Evolutionary conservation across 2,888 invertebrate genomes (phyloP), one percentile per base, ranked within the genome.

Genomic region (Cyrtodaria siliqua): DNA sequence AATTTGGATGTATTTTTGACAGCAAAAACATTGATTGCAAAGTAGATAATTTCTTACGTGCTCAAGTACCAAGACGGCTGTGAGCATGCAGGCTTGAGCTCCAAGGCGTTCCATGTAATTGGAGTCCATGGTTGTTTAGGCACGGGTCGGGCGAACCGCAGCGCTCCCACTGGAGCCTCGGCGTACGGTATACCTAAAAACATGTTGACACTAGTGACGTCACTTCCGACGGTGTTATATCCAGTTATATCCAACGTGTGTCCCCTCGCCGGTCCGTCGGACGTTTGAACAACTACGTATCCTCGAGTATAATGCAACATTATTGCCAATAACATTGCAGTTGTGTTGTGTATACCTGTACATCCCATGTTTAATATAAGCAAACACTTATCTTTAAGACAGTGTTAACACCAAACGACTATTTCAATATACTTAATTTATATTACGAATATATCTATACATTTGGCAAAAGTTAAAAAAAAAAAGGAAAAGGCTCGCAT

Each of bases 181-280:
- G 84, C 84, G 44, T 81, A 84, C 0, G 84, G 84, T 29, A 84
- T 77, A 2, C 84, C 84, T 9, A 82, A 70, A 57, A 78, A 84
- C n/a, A 84, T 67, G 23, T 81, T 63, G n/a, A 84, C 20, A 29
- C 50, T 56, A 4, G 53, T 44, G 49, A 79, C 62, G 18, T 55
- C 42, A 57, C 61, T 75, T 18, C 64, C 68, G 12, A 68, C 71
- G 9, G 20, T 26, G 53, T 75, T 68, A 18, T 50, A 20, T n/a
- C 55, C 61, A 2, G 50, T 24, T 1, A 79, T 27, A 26, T 72
- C 52, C 24, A 79, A n/a, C 9, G 38, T 52, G 55, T 72, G 68
- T 14, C 79, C 79, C 2, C 33, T 38, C 1, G 75, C 53, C 8
- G 47, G 53, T 2, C 79, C 79, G 23, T 63, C 27, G 0, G 18